phyloP scores from a whole-genome alignment of 2,888 invertebrate species.

The Torymus aiolomorphi region DNA sequence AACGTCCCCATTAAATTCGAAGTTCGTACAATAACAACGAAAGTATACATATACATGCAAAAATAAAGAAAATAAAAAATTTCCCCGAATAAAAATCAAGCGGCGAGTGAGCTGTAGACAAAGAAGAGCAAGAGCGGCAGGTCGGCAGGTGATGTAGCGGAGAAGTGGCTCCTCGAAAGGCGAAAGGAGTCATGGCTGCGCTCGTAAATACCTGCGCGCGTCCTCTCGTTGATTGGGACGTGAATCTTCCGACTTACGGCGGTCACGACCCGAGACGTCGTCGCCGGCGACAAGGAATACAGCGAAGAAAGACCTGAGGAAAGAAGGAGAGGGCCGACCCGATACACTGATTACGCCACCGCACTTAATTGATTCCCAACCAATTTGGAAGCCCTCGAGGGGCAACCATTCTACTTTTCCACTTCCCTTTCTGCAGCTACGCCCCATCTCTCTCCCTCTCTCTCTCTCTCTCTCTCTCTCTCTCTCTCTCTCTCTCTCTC shows the following conservation, averaged over 20 bases:
- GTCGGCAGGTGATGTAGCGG: background rate
- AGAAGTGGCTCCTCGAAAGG: background rate
- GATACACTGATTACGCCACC: slow-evolving; percentile 72
- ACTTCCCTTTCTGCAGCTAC: slow-evolving; percentile 19
- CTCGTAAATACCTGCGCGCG: slow-evolving; percentile 73
- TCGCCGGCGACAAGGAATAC: background rate
- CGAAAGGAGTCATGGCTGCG: slow-evolving; percentile 68
- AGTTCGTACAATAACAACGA: background rate
- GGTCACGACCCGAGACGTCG: background rate
- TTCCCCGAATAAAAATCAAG: background rate
- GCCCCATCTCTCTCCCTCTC: too few relatives aligned
- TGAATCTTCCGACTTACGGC: slow-evolving; percentile 66
- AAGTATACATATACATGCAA: background rate
- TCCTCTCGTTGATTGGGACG: slow-evolving; percentile 71
- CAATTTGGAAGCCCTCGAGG: slow-evolving; percentile 67
- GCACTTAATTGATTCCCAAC: slow-evolving; percentile 73
- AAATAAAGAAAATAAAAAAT: background rate
- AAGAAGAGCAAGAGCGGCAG: too few relatives aligned
- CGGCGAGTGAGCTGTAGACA: background rate
- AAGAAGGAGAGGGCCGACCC: slow-evolving; percentile 43
- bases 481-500: too few relatives aligned
- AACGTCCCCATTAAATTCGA: background rate
- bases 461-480: too few relatives aligned
- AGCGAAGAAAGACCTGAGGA: background rate
- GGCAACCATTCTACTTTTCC: slow-evolving; percentile 59